A percentile compares a stretch with the other conserved stretches of the same genome.
phyloP scores from a whole-genome alignment of 2,113 vertebrate species.

The Ursus arctos region DNA sequence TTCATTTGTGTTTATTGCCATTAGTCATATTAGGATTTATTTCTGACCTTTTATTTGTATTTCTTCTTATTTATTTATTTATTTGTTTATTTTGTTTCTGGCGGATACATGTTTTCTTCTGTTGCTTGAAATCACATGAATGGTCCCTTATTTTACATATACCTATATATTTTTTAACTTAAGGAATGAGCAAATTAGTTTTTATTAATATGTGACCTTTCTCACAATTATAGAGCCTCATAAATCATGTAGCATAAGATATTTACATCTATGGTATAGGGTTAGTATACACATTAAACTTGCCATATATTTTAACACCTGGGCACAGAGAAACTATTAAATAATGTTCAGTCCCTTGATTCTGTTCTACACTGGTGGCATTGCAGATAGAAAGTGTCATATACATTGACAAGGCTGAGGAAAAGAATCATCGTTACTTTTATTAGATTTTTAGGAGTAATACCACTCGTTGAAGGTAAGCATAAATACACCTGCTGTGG shows the following conservation, averaged over 20 bases:
- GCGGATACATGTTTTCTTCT: not conserved
- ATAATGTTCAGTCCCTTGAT: not conserved
- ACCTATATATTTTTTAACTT: not conserved
- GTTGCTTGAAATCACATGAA: not conserved
- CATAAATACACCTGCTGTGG: constrained; percentile 77
- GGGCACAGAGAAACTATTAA: not conserved
- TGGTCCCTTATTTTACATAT: not conserved
- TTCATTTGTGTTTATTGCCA: not conserved
- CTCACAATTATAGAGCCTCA: not conserved
- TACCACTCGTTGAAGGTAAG: not conserved
- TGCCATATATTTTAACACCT: not conserved
- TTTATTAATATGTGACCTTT: not conserved
- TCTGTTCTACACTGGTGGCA: not conserved
- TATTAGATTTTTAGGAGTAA: not conserved
- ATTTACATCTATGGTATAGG: not conserved
- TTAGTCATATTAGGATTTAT: not conserved
- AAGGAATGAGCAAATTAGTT: not conserved
- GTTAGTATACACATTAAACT: not conserved
- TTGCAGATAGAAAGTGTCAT: not conserved
- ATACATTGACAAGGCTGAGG: not conserved
- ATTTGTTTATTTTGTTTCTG: not conserved
- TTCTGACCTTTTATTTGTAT: not conserved
- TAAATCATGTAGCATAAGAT: not conserved
- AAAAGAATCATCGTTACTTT: not conserved
- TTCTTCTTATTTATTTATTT: not conserved